Conservation (phyloP, 2,888 invertebrate species). For the Temnothorax unifasciatus region DNA sequence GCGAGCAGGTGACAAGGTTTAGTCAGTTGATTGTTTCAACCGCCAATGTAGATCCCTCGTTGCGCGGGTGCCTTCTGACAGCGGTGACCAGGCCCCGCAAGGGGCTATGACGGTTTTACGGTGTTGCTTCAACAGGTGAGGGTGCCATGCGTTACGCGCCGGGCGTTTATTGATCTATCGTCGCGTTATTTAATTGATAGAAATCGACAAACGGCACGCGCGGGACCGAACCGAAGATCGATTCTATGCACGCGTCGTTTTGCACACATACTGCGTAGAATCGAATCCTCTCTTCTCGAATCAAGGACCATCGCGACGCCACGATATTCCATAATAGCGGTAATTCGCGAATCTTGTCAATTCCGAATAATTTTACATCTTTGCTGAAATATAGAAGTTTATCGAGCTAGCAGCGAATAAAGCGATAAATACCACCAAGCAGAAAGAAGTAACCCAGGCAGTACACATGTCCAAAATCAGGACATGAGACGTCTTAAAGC, state of each 20-base stretch:
- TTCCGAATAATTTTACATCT: background rate
- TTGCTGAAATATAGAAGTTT: background rate
- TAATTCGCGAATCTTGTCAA: background rate
- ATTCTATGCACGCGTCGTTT: conserved; percentile 3
- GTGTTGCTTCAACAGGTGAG: conserved; percentile 62
- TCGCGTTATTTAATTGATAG: background rate
- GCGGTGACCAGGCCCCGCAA: background rate
- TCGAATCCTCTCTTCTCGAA: background rate
- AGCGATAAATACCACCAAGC: background rate
- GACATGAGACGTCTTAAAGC: no score
- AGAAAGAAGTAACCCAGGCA: background rate
- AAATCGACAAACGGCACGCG: background rate
- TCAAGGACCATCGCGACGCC: background rate
- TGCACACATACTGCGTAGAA: conserved; percentile 26
- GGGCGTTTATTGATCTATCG: background rate
- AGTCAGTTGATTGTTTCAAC: conserved; percentile 63
- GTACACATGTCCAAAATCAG: no score
- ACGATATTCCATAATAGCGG: background rate
- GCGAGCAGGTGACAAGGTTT: conserved; percentile 62
- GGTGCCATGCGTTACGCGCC: background rate
- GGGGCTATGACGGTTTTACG: conserved; percentile 59
- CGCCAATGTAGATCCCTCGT: conserved; percentile 41
- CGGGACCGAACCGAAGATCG: background rate
- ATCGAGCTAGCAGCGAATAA: background rate
- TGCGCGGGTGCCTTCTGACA: background rate